Evolutionary conservation across 2,888 invertebrate genomes (phyloP).

Genomic region (Cordilura impudica): DNA sequence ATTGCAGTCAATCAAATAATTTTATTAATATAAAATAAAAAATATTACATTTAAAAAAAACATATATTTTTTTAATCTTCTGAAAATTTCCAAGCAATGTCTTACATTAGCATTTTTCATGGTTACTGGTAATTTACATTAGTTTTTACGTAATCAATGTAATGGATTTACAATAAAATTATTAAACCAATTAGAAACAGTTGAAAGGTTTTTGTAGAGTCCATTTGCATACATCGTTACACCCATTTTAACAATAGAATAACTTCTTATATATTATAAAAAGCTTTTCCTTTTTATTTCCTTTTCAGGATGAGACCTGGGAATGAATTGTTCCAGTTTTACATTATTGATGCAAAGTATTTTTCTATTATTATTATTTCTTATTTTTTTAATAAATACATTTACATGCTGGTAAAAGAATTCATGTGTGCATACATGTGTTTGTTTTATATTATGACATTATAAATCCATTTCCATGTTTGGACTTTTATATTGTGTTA

Average conservation of each 20-base stretch:
- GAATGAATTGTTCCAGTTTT: conserved; percentile 41
- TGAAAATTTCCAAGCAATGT: too few relatives aligned
- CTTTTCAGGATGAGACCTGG: too few relatives aligned
- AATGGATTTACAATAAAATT: conserved; percentile 60
- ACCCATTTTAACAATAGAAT: background rate
- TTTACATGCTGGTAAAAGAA: too few relatives aligned
- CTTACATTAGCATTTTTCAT: too few relatives aligned
- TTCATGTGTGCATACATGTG: background rate
- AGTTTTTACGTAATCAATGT: conserved; percentile 58
- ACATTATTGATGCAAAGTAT: background rate
- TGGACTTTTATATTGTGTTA: background rate
- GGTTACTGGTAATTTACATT: too few relatives aligned
- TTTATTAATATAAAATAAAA: too few relatives aligned
- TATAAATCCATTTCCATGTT: background rate
- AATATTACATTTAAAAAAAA: too few relatives aligned
- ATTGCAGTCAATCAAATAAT: too few relatives aligned
- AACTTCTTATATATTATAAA: background rate
- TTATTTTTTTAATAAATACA: too few relatives aligned
- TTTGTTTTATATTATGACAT: conserved; percentile 38
- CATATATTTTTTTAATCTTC: too few relatives aligned
- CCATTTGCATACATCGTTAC: conserved; percentile 9
- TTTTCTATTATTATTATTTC: too few relatives aligned
- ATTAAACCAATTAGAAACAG: conserved; percentile 51
- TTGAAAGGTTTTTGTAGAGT: conserved; percentile 57
- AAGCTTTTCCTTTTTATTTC: background rate